Conservation (phyloP, 2,888 invertebrate species). For the Lasioglossum marginatum region DNA sequence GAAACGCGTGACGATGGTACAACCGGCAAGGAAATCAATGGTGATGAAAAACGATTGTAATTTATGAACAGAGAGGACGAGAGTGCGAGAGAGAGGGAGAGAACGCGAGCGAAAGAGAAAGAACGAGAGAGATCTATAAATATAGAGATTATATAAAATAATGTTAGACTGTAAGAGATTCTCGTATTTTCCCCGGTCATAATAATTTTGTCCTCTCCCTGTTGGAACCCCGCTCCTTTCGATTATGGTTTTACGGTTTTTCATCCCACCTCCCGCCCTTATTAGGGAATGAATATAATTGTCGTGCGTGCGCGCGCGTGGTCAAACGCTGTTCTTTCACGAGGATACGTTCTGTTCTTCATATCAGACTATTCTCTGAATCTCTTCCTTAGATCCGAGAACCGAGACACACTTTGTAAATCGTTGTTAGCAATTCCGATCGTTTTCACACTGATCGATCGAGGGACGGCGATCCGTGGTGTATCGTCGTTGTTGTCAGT, state of each 20-base stretch:
- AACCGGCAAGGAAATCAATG: conserved; percentile 58
- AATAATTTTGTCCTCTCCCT: conserved; percentile 34
- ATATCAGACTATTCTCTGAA: conserved; percentile 46
- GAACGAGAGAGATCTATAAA: conserved; percentile 1
- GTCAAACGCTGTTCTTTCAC: conserved; percentile 40
- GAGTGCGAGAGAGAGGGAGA: background rate
- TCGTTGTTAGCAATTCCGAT: conserved; percentile 18
- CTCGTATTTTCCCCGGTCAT: conserved; percentile 39
- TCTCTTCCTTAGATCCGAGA: conserved; percentile 50
- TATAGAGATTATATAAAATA: conserved; percentile 47
- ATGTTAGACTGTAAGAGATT: conserved; percentile 52
- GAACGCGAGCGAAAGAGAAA: conserved; percentile 4
- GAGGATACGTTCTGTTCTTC: conserved; percentile 48
- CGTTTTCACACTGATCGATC: conserved; percentile 24
- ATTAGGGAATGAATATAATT: conserved; percentile 8
- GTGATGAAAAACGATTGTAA: conserved; percentile 54
- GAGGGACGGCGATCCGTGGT: conserved; percentile 24
- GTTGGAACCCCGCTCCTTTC: conserved; percentile 8
- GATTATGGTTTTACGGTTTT: conserved; percentile 24
- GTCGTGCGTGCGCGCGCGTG: conserved; percentile 37
- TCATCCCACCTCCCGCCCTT: background rate
- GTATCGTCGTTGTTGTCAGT: conserved; percentile 34
- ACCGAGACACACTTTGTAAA: conserved; percentile 26
- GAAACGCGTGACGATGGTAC: conserved; percentile 58
- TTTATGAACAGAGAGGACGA: conserved; percentile 35